phyloP scores from a whole-genome alignment of 1,140 invertebrate genomes.

The Gonioctena quinquepunctata region DNA sequence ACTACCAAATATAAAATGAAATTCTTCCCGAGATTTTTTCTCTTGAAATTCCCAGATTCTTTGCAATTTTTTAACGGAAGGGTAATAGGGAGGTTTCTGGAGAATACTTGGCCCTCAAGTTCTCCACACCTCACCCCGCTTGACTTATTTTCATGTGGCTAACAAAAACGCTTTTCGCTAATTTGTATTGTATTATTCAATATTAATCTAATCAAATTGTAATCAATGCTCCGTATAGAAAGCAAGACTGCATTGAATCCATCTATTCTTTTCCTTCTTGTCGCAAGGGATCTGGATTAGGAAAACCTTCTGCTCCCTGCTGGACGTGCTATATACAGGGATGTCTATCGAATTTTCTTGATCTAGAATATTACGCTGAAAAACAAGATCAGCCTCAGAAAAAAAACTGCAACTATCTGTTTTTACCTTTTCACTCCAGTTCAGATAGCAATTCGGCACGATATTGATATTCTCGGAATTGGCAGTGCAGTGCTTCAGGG shows the following conservation, averaged over 20 bases:
- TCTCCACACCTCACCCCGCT: too few relatives aligned
- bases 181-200: too few relatives aligned
- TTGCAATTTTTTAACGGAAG: too few relatives aligned
- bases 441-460: conserved; percentile 64
- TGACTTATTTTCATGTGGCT: too few relatives aligned
- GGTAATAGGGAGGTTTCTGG: too few relatives aligned
- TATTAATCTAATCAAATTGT: background rate
- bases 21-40: too few relatives aligned
- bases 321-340: conserved; percentile 44
- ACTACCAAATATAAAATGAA: too few relatives aligned
- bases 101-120: too few relatives aligned
- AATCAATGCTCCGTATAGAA: conserved; percentile 32
- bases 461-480: conserved; percentile 65
- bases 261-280: conserved; percentile 44
- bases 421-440: conserved; percentile 66
- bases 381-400: conserved; percentile 7
- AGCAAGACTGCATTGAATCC: conserved; percentile 33
- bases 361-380: conserved; percentile 22
- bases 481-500: conserved; percentile 61
- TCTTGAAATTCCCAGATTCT: too few relatives aligned
- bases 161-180: too few relatives aligned
- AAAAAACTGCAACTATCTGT: background rate
- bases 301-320: conserved; percentile 43
- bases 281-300: conserved; percentile 43
- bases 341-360: conserved; percentile 38